Base-by-base conservation (phyloP, 2,888 invertebrate genomes). In the Microplitis deprimator region DNA sequence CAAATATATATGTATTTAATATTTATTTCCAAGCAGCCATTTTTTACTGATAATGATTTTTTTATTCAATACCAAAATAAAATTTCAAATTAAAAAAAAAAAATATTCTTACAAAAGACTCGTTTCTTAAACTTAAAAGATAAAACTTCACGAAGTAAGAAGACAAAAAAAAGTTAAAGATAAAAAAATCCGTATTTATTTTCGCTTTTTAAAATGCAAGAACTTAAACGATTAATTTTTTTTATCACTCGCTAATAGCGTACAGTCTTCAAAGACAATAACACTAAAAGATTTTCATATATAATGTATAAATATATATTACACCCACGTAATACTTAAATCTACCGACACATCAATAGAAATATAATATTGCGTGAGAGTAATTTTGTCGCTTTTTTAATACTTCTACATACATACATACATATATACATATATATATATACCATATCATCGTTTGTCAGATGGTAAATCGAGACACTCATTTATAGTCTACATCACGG, bases 381-480 rank as follows among this genome's bases (percentile, higher is more conserved):
- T 50, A 50, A 50, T 50, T 50, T 50, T 4, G 4, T 5, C 50
- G 50, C 50, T 50, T 50, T 50, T 50, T 13, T 50, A 29, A 29
- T 29, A 29, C 29, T 29, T 29, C 17, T 20, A 50, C 59, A 69
- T 41, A 13, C 10, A 59, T 17, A 10, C 13, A 59, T 41, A 6
- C 16, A 17, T n/a, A 59, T 29, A 59, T 50, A 50, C 5, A 29
- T 69, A 20, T 69, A 20, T 2, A 20, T 20, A 20, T 16, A 16
- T 39, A 10, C 73, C 13, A 20, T 65, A 13, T 29, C 38, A 20
- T 65, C 29, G 65, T 29, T 29, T 65, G 29, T 20, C 29, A 20
- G 65, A 29, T 29, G 59, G 38, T 73, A 65, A 67, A 67, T 73
- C 67, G 29, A 64, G 73, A 73, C 41, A 73, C 73, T 65, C 73